Evolutionary conservation across 2,113 vertebrate species (phyloP).

Genomic region (Isichthys henryi): DNA sequence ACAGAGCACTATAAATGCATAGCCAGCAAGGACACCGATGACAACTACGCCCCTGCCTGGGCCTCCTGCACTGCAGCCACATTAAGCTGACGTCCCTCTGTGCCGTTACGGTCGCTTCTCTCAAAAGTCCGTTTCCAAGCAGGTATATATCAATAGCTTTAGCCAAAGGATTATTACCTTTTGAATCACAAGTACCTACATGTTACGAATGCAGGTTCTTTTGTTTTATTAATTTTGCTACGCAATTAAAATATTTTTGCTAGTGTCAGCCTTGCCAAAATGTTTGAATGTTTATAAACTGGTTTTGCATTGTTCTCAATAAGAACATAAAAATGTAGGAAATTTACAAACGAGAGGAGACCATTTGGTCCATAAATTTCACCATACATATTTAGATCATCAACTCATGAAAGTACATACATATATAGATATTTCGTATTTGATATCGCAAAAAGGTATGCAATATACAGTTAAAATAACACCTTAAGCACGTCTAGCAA

Average conservation of each 20-base stretch:
- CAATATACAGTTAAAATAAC: neutral
- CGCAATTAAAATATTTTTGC: neutral
- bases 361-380: neutral
- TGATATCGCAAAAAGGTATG: neutral
- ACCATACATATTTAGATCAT: too few species aligned
- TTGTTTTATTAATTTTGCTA: neutral
- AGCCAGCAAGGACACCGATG: neutral
- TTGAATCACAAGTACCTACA: neutral
- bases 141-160: neutral
- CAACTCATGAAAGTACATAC: too few species aligned
- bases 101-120: neutral
- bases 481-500: neutral
- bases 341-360: neutral
- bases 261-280: neutral
- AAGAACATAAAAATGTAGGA: neutral
- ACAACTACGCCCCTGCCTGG: neutral
- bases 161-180: neutral
- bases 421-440: neutral
- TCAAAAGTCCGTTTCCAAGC: neutral
- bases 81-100: neutral
- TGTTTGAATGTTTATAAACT: neutral
- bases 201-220: neutral
- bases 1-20: neutral
- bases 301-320: neutral
- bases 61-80: neutral